Percentiles rank a stretch among this genome's conserved stretches.
Conservation (phyloP, 2,113 vertebrate species). For the Epinephelus cyanopodus region DNA sequence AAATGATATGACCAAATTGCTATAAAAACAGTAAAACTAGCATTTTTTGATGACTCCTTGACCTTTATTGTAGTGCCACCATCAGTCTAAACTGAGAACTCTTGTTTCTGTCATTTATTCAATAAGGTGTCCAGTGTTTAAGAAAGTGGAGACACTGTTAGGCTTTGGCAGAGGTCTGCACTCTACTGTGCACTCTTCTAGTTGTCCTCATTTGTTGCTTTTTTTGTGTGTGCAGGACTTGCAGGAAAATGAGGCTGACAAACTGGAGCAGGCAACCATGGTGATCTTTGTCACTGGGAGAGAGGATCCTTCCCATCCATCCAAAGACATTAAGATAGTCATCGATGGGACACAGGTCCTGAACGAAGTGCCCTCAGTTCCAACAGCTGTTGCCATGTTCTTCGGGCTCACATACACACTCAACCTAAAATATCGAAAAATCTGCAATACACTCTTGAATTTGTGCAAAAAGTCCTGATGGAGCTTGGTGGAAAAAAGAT, state of each 20-base stretch:
- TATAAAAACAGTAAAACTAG: no score
- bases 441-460: neutral
- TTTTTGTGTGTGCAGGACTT: neutral
- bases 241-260: slow-evolving; percentile 9
- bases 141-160: neutral
- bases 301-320: neutral
- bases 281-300: neutral
- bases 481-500: slow-evolving; percentile 5
- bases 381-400: neutral
- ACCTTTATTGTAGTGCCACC: no score
- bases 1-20: no score
- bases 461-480: slow-evolving; percentile 3
- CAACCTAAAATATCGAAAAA: slow-evolving; percentile 3
- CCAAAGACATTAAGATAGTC: neutral
- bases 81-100: no score
- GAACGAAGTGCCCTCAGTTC: neutral
- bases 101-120: no score
- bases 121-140: neutral
- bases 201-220: no score
- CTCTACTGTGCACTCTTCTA: no score
- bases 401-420: neutral
- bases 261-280: neutral
- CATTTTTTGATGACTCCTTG: no score
- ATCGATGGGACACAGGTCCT: neutral
- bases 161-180: no score